These are phyloP conservation scores for Ligdia adustata DNA, from an alignment of 2,888 invertebrate genomes.

Conservation along the genomic window DNA sequence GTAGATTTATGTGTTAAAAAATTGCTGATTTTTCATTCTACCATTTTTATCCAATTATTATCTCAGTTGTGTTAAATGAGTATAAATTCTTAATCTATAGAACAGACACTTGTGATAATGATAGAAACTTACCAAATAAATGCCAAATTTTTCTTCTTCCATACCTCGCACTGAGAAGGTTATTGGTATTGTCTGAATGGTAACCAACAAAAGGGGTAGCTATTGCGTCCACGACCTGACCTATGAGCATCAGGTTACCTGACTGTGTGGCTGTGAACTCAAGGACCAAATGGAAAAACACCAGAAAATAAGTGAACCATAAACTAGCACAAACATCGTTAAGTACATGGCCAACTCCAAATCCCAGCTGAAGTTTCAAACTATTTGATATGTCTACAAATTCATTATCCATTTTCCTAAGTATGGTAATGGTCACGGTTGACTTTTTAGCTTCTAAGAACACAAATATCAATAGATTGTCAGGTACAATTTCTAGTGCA, in stretches of 20 bases:
- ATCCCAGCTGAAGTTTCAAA: constrained; percentile 81
- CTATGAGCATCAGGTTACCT: constrained; percentile 89
- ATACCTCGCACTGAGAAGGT: constrained; percentile 87
- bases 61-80: no score
- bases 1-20: not conserved
- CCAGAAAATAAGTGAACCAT: constrained; percentile 96
- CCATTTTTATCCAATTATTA: no score
- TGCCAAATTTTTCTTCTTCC: constrained; percentile 96
- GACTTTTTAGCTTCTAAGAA: no score
- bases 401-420: constrained; percentile 72
- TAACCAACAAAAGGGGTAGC: constrained; percentile 95
- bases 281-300: constrained; percentile 88
- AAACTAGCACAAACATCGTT: constrained; percentile 97
- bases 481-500: no score
- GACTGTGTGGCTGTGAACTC: constrained; percentile 83
- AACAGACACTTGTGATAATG: no score
- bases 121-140: constrained; percentile 87
- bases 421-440: not conserved
- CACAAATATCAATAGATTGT: no score
- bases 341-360: constrained; percentile 92
- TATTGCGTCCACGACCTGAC: constrained; percentile 93
- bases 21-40: not conserved
- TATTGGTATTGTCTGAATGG: constrained; percentile 90
- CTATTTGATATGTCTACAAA: constrained; percentile 73
- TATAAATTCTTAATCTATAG: no score